Percentiles rank a stretch among this genome's conserved stretches.
These are phyloP conservation scores for Pseudobourletiella spinata DNA, from an alignment of 1,140 invertebrate genomes.

Conservation along the genomic window DNA sequence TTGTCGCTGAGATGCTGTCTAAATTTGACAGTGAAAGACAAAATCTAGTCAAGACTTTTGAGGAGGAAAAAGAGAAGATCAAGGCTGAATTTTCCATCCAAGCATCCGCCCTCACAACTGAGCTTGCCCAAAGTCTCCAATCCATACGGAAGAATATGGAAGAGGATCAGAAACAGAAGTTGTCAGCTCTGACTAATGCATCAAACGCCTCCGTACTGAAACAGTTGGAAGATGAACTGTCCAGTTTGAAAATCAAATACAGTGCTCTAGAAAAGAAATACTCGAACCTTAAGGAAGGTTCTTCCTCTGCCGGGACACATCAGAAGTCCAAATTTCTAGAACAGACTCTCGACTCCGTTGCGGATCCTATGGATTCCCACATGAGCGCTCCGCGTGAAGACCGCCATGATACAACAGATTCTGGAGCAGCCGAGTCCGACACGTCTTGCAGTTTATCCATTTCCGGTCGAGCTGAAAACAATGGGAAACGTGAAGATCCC, in stretches of 20 bases:
- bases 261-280: constrained; percentile 24
- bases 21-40: constrained; percentile 14
- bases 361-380: background rate
- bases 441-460: background rate
- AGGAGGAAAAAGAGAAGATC: constrained; percentile 7
- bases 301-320: background rate
- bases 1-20: background rate
- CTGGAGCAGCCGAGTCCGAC: constrained; percentile 6
- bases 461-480: background rate
- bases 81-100: constrained; percentile 4
- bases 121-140: background rate
- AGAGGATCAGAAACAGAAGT: background rate
- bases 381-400: background rate
- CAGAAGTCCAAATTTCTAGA: background rate
- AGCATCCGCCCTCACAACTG: background rate
- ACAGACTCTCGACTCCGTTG: background rate
- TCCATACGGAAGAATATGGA: background rate
- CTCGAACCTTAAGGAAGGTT: constrained; percentile 8
- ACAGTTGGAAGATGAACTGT: constrained; percentile 4
- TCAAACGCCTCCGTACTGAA: background rate
- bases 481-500: too few relatives aligned
- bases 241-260: constrained; percentile 12
- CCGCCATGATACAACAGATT: background rate
- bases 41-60: background rate
- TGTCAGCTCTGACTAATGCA: background rate